Percentiles rank a stretch among this genome's conserved stretches.
phyloP scores from a whole-genome alignment of 2,113 vertebrate species.

The Pionites leucogaster region DNA sequence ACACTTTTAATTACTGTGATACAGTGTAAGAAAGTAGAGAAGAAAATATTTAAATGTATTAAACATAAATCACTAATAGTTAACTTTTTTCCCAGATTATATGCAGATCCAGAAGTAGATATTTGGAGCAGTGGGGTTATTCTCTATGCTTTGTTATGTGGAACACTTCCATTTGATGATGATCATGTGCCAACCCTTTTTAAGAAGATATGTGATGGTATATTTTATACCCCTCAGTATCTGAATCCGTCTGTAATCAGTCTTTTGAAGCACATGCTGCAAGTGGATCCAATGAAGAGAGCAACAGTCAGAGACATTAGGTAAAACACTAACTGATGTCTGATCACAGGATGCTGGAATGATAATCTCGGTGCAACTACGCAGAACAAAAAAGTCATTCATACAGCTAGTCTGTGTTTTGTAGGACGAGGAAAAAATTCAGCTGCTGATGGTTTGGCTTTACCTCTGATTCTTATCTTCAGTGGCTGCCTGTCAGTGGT shows the following conservation, averaged over 20 bases:
- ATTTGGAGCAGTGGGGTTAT: slow-evolving; percentile 99
- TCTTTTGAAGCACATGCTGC: slow-evolving; percentile 97
- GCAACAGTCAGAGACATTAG: slow-evolving; percentile 96
- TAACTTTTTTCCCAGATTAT: slow-evolving; percentile 80
- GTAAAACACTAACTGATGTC: slow-evolving; percentile 67
- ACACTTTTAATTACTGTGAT: not conserved
- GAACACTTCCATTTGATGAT: slow-evolving; percentile 96
- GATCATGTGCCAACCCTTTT: slow-evolving; percentile 99
- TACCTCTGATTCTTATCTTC: not conserved
- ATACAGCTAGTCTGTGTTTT: not conserved
- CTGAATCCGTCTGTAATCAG: slow-evolving; percentile 90
- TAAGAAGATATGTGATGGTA: slow-evolving; percentile 99
- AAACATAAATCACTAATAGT: not conserved
- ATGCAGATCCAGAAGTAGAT: slow-evolving; percentile 97
- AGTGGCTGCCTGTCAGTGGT: not conserved
- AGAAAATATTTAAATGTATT: not conserved
- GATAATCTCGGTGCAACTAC: not conserved
- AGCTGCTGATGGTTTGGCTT: not conserved
- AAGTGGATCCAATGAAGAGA: slow-evolving; percentile 98
- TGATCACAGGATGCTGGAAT: not conserved
- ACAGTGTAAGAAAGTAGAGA: not conserved
- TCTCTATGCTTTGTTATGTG: slow-evolving; percentile 94
- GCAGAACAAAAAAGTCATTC: not conserved
- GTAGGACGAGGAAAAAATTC: not conserved
- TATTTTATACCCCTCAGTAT: slow-evolving; percentile 97